phyloP scores from a whole-genome alignment of 2,113 vertebrate genomes.

The Malaclemys terrapin region DNA sequence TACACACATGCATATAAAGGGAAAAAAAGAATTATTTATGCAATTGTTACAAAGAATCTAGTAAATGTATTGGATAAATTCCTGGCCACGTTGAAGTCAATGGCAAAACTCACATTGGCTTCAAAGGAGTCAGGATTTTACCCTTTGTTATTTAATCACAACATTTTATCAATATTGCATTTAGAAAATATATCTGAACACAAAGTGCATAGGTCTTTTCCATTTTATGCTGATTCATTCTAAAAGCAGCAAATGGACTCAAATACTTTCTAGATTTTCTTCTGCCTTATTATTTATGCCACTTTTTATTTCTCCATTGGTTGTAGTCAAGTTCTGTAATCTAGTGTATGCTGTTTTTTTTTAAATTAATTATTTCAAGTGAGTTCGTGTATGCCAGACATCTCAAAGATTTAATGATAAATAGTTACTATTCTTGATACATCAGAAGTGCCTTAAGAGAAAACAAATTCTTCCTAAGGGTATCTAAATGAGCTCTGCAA shows the following conservation, averaged over 20 bases:
- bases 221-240: not conserved
- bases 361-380: not conserved
- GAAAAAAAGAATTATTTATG: not conserved
- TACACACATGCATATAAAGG: not conserved
- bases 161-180: not conserved
- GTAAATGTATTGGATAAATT: not conserved
- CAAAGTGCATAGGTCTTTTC: not conserved
- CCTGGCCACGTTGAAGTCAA: not conserved
- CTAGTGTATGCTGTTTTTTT: not conserved
- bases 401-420: not conserved
- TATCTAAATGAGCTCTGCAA: not conserved
- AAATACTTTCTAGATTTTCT: not conserved
- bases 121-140: not conserved
- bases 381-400: not conserved
- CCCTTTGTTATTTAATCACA: not conserved
- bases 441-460: not conserved
- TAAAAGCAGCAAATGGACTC: not conserved
- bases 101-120: not conserved
- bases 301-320: not conserved
- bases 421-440: not conserved
- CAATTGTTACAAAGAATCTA: not conserved
- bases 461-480: not conserved
- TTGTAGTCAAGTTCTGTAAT: not conserved
- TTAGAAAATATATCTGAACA: not conserved
- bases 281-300: not conserved